Evolutionary conservation across 2,888 invertebrate species (phyloP), one percentile per base, ranked within the genome.

Genomic region (Tineola bisselliella): DNA sequence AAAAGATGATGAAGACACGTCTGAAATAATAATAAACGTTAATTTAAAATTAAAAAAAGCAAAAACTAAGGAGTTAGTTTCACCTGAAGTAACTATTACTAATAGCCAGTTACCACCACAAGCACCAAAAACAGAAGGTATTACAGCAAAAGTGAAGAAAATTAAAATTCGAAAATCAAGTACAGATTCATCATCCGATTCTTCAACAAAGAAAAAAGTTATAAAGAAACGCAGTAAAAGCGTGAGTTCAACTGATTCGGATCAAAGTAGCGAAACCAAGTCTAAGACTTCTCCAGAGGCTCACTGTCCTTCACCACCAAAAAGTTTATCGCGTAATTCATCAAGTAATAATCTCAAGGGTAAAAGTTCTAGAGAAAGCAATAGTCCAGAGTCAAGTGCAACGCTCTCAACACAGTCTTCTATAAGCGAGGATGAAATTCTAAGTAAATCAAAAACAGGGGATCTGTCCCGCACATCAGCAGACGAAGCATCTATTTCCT

Each of bases 381-480:
- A 82, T 65, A 81, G 83, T 62, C 81, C 87, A 63, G 80, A 88
- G 70, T 76, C 88, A 63, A 86, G 86, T 73, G 68, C 78, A n/a
- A 84, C 89, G 60, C 87, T 88, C 73, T 86, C 84, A 48, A 90
- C 84, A 63, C 87, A 79, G 67, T 84, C 82, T 62, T 88, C 88
- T 38, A 73, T 87, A 59, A 87, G 87, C 64, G 88, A 87, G 71
- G 82, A 89, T 64, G 87, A 84, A 65, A 77, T 74, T 61, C 65
- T 73, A 30, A 68, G 74, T 2, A 81, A 81, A 65, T 78, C 77
- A 4, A 82, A 82, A 54, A 70, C 72, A 1, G 76, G 75, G 62
- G 81, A 84, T 43, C 61, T 74, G 17, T 89, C 90, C 0, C 81
- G 89, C 68, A 90, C 90, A 38, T 91, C 89, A 15, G 88, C 89